Conservation (phyloP, 2,113 vertebrate species). For the Bolborhynchus lineola region DNA sequence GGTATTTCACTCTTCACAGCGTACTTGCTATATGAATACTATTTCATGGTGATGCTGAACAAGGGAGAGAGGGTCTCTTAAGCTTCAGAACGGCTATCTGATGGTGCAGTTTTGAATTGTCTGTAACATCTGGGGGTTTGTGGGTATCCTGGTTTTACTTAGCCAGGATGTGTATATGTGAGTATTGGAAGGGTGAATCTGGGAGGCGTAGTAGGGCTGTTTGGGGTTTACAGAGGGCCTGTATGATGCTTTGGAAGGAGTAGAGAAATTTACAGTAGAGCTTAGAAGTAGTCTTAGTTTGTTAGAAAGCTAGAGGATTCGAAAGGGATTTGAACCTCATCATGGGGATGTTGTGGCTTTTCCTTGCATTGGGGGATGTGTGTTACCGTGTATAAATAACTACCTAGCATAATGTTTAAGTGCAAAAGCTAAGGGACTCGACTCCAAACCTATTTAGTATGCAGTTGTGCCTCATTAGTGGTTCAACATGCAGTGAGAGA, state of each 20-base stretch:
- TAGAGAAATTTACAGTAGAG: too few species aligned
- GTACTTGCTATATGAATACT: neutral
- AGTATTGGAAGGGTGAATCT: neutral
- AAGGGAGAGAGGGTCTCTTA: neutral
- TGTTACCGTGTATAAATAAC: neutral
- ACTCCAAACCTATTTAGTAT: too few species aligned
- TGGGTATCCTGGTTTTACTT: neutral
- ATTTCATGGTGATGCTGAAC: neutral
- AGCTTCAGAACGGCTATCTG: neutral
- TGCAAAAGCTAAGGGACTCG: neutral
- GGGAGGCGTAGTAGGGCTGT: neutral
- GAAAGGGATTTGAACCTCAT: neutral
- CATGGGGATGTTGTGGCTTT: neutral
- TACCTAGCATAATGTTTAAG: rapidly evolving
- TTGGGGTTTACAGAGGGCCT: neutral
- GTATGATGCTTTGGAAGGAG: neutral
- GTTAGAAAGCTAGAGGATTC: neutral
- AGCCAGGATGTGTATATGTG: neutral
- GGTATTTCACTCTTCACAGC: neutral
- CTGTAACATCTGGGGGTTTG: neutral
- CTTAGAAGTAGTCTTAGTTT: neutral
- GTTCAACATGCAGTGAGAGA: neutral
- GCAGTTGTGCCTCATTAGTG: rapidly evolving
- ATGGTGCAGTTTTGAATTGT: neutral
- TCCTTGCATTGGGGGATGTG: neutral